phyloP scores from a whole-genome alignment of 2,888 invertebrate species.

The Morpho deidamia region DNA sequence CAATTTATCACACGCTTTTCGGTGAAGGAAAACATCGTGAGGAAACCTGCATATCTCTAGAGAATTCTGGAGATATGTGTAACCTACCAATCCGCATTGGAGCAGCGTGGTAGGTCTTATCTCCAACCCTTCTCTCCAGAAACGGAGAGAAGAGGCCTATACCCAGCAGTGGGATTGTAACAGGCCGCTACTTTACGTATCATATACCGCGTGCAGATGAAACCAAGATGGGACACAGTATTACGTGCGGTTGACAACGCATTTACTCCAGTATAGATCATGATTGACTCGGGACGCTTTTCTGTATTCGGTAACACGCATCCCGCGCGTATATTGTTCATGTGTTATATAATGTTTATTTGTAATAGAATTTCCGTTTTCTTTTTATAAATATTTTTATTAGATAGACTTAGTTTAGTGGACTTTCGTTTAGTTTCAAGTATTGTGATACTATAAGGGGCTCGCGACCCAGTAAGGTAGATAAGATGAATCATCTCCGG shows the following conservation, averaged over 20 bases:
- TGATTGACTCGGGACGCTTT: conserved; percentile 2
- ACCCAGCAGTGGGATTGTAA: no score
- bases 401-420: conserved; percentile 54
- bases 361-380: conserved; percentile 40
- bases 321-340: conserved; percentile 1
- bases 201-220: not conserved
- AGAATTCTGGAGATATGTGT: no score
- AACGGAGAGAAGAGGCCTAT: no score
- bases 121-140: no score
- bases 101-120: no score
- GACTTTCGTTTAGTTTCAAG: conserved; percentile 65
- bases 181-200: no score
- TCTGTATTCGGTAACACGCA: not conserved
- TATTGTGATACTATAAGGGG: conserved; percentile 72
- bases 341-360: conserved; percentile 4
- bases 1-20: no score
- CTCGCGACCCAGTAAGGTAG: conserved; percentile 55
- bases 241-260: conserved; percentile 7
- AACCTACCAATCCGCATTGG: no score
- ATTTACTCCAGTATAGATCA: not conserved
- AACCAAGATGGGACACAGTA: not conserved
- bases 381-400: conserved; percentile 47
- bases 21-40: no score
- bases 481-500: conserved; percentile 35
- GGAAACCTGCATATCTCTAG: no score